Evolutionary conservation across 2,113 vertebrate genomes (phyloP).

Genomic region (Genyomyrus donnyi): DNA sequence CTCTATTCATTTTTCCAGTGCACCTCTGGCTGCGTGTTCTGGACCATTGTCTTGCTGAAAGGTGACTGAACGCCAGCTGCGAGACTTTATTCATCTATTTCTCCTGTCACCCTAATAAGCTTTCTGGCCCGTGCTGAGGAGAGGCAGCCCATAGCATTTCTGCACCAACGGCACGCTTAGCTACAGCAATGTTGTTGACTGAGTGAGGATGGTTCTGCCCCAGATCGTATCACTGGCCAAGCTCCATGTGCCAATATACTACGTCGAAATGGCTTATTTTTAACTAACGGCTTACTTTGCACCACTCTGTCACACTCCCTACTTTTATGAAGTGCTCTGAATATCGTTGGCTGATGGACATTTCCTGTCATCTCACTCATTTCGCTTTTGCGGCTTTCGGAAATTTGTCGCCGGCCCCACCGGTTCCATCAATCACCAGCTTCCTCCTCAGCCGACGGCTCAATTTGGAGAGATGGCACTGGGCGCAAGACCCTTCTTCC

Average conservation of each 20-base stretch:
- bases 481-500: not conserved
- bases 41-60: not conserved
- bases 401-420: not conserved
- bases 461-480: not conserved
- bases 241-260: not conserved
- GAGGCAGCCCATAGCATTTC: not conserved
- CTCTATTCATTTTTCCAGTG: not conserved
- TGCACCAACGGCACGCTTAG: not conserved
- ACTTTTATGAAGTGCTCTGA: not conserved
- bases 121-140: not conserved
- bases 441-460: not conserved
- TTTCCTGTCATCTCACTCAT: not conserved
- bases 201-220: not conserved
- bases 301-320: not conserved
- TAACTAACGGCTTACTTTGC: not conserved
- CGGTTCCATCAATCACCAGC: not conserved
- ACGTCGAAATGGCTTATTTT: not conserved
- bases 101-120: not conserved
- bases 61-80: not conserved
- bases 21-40: not conserved
- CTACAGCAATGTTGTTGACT: not conserved
- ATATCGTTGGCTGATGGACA: not conserved
- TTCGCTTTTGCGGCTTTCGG: not conserved
- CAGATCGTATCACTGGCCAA: not conserved
- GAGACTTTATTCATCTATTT: not conserved